phyloP scores from a whole-genome alignment of 2,797 vertebrate species.

The Eleutherodactylus coqui region DNA sequence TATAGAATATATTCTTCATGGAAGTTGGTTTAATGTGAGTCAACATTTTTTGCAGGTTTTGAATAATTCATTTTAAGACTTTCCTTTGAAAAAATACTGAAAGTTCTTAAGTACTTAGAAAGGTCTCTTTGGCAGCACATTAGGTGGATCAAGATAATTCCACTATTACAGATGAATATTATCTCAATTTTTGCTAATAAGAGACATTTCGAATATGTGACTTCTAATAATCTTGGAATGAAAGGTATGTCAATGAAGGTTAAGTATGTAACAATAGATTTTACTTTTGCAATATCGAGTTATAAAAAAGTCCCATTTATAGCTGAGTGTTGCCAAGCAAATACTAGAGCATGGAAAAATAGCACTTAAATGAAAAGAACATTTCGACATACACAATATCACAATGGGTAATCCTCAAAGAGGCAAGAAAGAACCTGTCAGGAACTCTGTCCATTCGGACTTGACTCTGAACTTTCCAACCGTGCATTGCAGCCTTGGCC shows the following conservation, averaged over 20 bases:
- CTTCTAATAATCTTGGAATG: background rate
- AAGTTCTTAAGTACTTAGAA: conserved; percentile 1
- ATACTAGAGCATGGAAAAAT: background rate
- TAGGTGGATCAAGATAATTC: conserved; percentile 16
- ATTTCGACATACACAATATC: no score
- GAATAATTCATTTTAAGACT: background rate
- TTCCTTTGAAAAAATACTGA: background rate
- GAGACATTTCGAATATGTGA: background rate
- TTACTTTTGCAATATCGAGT: background rate
- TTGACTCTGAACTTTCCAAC: no score
- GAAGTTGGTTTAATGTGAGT: background rate
- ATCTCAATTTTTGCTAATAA: conserved; percentile 11
- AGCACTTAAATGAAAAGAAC: background rate
- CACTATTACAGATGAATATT: conserved; percentile 3
- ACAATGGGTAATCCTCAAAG: no score
- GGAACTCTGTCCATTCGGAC: no score
- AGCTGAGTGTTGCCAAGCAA: background rate
- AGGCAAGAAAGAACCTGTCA: no score
- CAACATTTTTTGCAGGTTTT: background rate
- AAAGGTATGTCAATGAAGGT: conserved; percentile 4
- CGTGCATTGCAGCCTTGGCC: no score
- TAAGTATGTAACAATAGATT: background rate
- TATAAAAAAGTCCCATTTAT: background rate
- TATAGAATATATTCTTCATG: background rate
- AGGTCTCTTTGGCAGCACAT: background rate